Evolutionary conservation across 2,888 invertebrate species (phyloP).

Genomic region (Phortica magna): DNA sequence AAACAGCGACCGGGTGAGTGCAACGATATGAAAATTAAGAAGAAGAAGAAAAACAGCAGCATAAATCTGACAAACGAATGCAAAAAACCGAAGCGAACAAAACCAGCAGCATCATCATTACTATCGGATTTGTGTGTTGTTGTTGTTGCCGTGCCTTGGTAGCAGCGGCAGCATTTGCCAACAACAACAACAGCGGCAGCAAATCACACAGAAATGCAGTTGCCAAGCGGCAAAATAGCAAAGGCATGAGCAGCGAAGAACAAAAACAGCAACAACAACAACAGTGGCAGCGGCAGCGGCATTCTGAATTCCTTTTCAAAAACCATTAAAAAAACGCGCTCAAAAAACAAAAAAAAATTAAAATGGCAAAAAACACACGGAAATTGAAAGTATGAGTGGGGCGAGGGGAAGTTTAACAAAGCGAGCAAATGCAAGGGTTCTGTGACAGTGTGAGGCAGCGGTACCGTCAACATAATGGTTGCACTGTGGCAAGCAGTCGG

Average conservation of each 20-base stretch:
- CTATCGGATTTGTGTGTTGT: too few species aligned
- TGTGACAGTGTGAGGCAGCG: too few species aligned
- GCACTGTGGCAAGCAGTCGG: background rate
- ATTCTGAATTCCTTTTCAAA: background rate
- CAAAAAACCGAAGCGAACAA: too few species aligned
- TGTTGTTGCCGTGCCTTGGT: too few species aligned
- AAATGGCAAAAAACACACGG: background rate
- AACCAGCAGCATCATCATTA: too few species aligned
- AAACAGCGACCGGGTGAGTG: too few species aligned
- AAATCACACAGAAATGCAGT: background rate
- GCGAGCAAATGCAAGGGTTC: too few species aligned
- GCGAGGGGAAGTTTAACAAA: background rate
- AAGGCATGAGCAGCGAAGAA: background rate
- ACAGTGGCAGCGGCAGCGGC: background rate
- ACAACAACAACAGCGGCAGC: background rate
- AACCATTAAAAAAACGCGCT: background rate
- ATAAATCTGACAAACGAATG: too few species aligned
- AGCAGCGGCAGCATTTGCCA: background rate
- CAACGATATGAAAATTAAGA: too few species aligned
- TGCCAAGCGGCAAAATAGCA: constrained; percentile 10
- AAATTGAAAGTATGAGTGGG: background rate
- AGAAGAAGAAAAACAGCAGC: too few species aligned
- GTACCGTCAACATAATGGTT: too few species aligned
- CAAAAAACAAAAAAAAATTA: background rate
- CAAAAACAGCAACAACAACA: background rate